Percentiles rank a stretch among this genome's conserved stretches.
Evolutionary conservation across 2,113 vertebrate genomes (phyloP).

Genomic region (Mormyrus lacerda): DNA sequence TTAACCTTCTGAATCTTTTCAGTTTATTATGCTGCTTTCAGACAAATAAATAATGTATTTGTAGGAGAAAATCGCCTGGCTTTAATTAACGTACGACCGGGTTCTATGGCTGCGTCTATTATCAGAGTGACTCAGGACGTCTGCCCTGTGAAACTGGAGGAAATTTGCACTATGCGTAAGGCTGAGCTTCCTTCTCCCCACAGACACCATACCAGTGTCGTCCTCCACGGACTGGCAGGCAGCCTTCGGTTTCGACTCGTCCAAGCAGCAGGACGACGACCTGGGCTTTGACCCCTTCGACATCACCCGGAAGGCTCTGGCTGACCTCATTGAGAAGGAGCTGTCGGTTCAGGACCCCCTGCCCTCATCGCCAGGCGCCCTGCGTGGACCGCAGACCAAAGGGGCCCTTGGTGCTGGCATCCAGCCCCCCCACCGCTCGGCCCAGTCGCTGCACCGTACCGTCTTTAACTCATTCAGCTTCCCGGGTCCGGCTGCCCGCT

Average conservation of each 20-base stretch:
- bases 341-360: conserved; percentile 78
- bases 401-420: conserved; percentile 53
- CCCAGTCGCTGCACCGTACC: conserved; percentile 75
- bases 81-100: background rate
- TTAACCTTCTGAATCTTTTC: background rate
- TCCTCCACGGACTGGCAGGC: conserved; percentile 94
- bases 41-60: background rate
- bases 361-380: conserved; percentile 67
- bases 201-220: conserved; percentile 87
- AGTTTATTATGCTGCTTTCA: background rate
- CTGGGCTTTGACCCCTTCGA: conserved; percentile 88
- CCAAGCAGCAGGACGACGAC: conserved; percentile 87
- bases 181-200: background rate
- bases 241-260: conserved; percentile 86
- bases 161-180: background rate
- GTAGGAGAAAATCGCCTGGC: background rate
- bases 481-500: conserved; percentile 74
- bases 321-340: conserved; percentile 89
- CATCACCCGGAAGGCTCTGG: conserved; percentile 86
- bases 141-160: background rate
- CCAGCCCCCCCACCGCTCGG: conserved; percentile 67
- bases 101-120: background rate
- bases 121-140: background rate
- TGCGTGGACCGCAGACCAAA: conserved; percentile 44
- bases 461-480: conserved; percentile 83